Evolutionary conservation across 2,888 invertebrate genomes (phyloP), one percentile per base, ranked within the genome.

Genomic region (Meghimatium bilineatum): DNA sequence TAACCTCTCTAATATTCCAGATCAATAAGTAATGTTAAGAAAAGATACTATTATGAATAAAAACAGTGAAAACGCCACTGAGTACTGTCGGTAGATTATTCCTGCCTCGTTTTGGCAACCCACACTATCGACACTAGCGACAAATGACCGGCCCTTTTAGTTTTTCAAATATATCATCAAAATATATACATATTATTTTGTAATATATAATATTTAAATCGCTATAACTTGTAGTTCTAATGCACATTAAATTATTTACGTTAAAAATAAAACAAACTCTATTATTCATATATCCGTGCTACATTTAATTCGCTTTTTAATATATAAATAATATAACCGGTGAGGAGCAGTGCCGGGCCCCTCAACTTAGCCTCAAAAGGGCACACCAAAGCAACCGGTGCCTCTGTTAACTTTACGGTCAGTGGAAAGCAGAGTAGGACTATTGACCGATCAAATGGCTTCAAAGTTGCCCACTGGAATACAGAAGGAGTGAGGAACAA

Each of bases 41-140:
- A 69, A 69, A 56, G 23, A 38, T n/a, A 14, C 1, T 17, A 44
- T 29, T 34, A 29, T 10, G 75, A 49, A 74, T n/a, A 56, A 56
- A 34, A 56, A 1, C 6, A 34, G 34, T 56, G 29, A 17, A 34
- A 8, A 76, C 77, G 76, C 76, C 82, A 67, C 38, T 34, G 60
- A 66, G n/a, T n/a, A n/a, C 10, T 66, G n/a, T 20, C 52, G 44
- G 76, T n/a, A 23, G 69, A 12, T 63, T 77, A 12, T 78, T 56
- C 17, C 17, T 81, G 89, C 90, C 90, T 90, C 90, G 89, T 84
- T 89, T 86, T 89, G 83, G 84, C 85, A 81, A 76, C 79, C 60
- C 76, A 85, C 82, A 87, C 86, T 84, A 36, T n/a, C n/a, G 52
- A 52, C 83, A 69, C 34, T 32, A 56, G 32, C 44, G 56, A 77